Percentiles rank a stretch among this genome's conserved stretches.
phyloP scores from a whole-genome alignment of 2,888 invertebrate genomes.

The Hemistola chrysoprasaria region DNA sequence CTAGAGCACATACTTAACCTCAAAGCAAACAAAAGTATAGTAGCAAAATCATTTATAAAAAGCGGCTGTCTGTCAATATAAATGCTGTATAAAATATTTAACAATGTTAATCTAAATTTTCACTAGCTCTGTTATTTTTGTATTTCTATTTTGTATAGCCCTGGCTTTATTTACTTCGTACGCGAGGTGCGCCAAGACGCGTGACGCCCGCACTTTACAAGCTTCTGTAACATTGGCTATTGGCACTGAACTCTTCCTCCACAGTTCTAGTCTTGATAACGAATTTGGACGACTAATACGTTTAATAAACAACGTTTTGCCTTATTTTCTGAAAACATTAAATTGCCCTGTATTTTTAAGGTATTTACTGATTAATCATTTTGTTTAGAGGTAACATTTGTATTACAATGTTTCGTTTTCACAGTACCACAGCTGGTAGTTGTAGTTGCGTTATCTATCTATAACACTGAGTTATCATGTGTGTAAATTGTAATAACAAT shows the following conservation, averaged over 20 bases:
- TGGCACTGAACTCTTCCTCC: conserved; percentile 74
- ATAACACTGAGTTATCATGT: background rate
- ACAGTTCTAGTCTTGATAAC: conserved; percentile 74
- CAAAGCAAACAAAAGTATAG: conserved; percentile 10
- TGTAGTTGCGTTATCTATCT: background rate
- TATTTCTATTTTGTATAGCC: conserved; percentile 68
- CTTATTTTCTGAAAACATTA: conserved; percentile 9
- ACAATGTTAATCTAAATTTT: conserved; percentile 46
- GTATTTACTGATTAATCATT: conserved; percentile 17
- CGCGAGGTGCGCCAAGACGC: conserved; percentile 74
- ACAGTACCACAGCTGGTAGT: background rate
- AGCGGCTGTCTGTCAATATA: conserved; percentile 38
- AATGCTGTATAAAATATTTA: conserved; percentile 29
- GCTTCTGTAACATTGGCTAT: conserved; percentile 75
- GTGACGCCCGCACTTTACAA: conserved; percentile 67
- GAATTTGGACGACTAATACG: conserved; percentile 55
- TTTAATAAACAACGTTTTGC: conserved; percentile 22
- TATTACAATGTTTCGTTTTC: no score
- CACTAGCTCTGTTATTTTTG: conserved; percentile 56
- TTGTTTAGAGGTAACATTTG: no score
- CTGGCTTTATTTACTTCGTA: conserved; percentile 67
- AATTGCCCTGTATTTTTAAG: conserved; percentile 21
- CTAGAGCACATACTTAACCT: conserved; percentile 13
- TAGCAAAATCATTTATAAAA: conserved; percentile 9
- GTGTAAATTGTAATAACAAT: conserved; percentile 1